Evolutionary conservation across 2,888 invertebrate genomes (phyloP), one percentile per base, ranked within the genome.

Genomic region (Sesamia inferens): DNA sequence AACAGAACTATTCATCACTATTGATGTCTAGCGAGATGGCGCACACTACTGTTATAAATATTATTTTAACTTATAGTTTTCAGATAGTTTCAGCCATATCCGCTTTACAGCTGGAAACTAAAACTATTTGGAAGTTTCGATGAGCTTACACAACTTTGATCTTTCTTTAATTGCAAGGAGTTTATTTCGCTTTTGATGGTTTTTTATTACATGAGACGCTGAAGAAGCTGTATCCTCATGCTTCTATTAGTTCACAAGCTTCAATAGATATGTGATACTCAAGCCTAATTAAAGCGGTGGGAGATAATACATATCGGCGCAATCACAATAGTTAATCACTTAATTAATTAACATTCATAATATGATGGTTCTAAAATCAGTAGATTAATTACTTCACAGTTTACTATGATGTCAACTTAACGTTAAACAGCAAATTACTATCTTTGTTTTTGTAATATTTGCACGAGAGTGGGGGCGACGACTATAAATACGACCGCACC

Each of bases 41-140:
- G 57, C 69, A 11, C 67, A n/a, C 10, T 24, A 58, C 16, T 54
- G 51, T 13, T 68, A 68, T 65, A 71, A 51, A 79, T 71, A 71
- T 71, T 59, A 76, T 55, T 69, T 69, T 61, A 63, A 57, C 16
- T 63, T 55, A 63, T 63, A 68, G 57, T 66, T 71, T 57, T 61
- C 66, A 62, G 62, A 68, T 63, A 74, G 65, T 73, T 64, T 72
- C 68, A n/a, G 55, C 66, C 31, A 48, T 57, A 74, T 61, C 69
- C 68, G 63, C 44, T 22, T 69, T 71, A 81, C 74, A 74, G 66
- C 59, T 68, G n/a, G 48, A 69, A 78, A 81, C 78, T 71, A 81
- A 81, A 78, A 69, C 78, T 71, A 81, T 81, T 81, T 74, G 57
- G 10, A 74, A 78, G 71, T 81, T 71, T 22, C 31, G 55, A 74